A percentile compares a stretch with the other conserved stretches of the same genome.
Conservation (phyloP, 2,113 vertebrate species). For the Xenopus tropicalis region DNA sequence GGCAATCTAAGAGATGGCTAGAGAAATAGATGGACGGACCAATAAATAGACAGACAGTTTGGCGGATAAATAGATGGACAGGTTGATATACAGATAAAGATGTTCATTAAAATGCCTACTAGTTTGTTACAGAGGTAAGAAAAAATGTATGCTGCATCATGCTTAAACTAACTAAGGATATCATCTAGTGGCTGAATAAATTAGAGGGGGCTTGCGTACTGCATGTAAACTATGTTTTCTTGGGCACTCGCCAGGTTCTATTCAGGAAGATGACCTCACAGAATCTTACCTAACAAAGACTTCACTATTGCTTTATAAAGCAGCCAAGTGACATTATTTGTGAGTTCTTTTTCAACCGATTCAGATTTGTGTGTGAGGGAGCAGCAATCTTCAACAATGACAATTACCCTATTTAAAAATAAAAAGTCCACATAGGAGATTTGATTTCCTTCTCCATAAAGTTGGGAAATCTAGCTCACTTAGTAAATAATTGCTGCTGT, state of each 20-base stretch:
- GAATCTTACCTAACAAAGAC: slow-evolving; percentile 43
- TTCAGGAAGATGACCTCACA: slow-evolving; percentile 43
- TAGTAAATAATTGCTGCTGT: no score
- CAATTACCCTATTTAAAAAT: slow-evolving; percentile 1
- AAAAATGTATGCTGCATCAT: slow-evolving; percentile 29
- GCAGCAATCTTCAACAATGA: slow-evolving; percentile 4
- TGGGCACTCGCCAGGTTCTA: slow-evolving; percentile 38
- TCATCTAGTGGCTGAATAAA: slow-evolving; percentile 39
- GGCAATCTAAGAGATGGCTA: not conserved
- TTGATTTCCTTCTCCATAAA: no score
- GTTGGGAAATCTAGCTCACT: no score
- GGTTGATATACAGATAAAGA: not conserved
- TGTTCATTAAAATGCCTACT: not conserved
- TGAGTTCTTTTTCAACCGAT: slow-evolving; percentile 28
- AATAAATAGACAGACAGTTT: not conserved
- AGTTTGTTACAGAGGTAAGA: not conserved
- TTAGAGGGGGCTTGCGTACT: slow-evolving; percentile 28
- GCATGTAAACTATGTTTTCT: slow-evolving; percentile 31
- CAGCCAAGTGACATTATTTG: slow-evolving; percentile 43
- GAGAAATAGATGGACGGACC: not conserved
- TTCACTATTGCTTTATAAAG: slow-evolving; percentile 41
- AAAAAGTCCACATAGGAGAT: no score
- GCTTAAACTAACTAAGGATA: slow-evolving; percentile 23
- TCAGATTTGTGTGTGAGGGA: slow-evolving; percentile 22
- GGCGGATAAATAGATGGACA: not conserved